Conservation (phyloP, 2,113 vertebrate genomes). For the Strix uralensis region DNA sequence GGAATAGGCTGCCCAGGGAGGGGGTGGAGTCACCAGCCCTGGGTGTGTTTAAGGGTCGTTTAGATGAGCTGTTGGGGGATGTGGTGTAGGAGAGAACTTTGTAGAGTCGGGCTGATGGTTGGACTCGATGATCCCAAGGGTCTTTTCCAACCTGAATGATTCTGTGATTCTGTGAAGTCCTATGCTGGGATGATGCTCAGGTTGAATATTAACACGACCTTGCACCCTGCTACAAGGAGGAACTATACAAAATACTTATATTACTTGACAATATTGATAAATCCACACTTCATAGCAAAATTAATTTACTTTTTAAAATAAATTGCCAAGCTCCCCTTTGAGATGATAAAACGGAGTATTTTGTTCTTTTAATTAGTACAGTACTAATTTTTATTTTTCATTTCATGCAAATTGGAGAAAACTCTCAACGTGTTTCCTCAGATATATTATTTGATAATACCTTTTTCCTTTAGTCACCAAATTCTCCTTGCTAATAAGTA, state of each 20-base stretch:
- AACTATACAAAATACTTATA: background rate
- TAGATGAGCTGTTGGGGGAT: no score
- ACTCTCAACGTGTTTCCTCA: background rate
- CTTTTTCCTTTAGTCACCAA: background rate
- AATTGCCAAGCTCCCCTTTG: background rate
- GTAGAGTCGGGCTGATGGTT: no score
- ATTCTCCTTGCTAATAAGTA: background rate
- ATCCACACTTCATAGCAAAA: background rate
- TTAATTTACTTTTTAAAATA: background rate
- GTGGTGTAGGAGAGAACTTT: no score
- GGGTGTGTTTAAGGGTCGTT: no score
- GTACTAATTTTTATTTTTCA: background rate
- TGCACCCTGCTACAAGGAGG: background rate
- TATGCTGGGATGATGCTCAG: background rate
- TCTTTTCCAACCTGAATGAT: no score
- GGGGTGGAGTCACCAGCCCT: no score
- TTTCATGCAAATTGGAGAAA: background rate
- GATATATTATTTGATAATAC: fast-evolving
- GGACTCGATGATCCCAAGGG: no score
- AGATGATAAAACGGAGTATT: background rate
- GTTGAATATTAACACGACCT: background rate
- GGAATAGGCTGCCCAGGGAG: no score
- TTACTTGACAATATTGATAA: background rate
- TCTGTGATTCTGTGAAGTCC: no score
- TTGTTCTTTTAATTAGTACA: background rate